Base-by-base conservation (phyloP, 2,797 vertebrate species). In the Falco peregrinus region DNA sequence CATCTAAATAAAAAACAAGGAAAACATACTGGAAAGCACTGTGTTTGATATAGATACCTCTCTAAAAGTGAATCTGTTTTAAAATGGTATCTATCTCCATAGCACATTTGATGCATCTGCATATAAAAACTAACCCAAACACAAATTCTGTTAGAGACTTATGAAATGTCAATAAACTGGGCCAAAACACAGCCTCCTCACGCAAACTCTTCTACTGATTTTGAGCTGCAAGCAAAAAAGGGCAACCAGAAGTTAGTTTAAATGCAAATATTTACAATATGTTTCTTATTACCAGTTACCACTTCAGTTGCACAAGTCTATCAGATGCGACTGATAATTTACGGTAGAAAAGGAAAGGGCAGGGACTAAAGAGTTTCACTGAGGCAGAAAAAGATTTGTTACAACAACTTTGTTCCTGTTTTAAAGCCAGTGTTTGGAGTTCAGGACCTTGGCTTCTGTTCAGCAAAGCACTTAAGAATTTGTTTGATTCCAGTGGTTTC, bases 401-500 rank as follows among this genome's bases (percentile, higher is more conserved):
- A 45, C 48, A 84, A 76, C 47, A 92, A 67, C 33, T 87, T 61
- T 45, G 29, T 79, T 90, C 78, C 77, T 24, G 4, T 92, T 95
- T 85, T 60, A 94, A 96, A 95, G 64, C 26, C 77, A 53, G 37
- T 5, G 0, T 85, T 51, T 68, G 50, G 60, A 85, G 73, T 82
- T 94, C 56, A 80, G 67, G 81, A 85, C 84, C 70, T 92, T 89
- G 88, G 71, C 90, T 91, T 83, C 81, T 71, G 59, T 83, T 95
- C 89, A 91, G 82, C n/a, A 93, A 70, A 94, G 57, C 84, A 83
- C 86, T 95, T 89, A 87, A 74, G 60, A 84, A 89, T 87, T 94
- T 90, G 60, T 84, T 95, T 91, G 87, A 94, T 95, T 93, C 64
- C 59, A 89, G 70, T 17, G 50, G 57, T 80, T 96, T 92, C 94